Conservation (phyloP, 2,113 vertebrate genomes). For the Phalacrocorax aristotelis region DNA sequence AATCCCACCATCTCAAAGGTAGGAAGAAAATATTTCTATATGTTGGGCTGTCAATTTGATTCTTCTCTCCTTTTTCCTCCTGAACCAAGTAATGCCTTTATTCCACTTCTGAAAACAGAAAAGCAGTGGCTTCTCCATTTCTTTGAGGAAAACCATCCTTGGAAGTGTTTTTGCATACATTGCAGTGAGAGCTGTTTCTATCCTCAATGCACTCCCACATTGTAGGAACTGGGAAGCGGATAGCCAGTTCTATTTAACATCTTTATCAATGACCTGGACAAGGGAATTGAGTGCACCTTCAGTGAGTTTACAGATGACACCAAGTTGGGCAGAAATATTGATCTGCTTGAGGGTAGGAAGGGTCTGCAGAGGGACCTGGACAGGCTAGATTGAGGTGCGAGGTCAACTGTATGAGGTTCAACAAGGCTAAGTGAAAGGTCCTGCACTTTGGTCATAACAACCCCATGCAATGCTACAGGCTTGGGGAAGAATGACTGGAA, state of each 20-base stretch:
- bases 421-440: too few relatives aligned
- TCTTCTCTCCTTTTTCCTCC: background rate
- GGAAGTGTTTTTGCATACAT: background rate
- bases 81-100: background rate
- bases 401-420: too few relatives aligned
- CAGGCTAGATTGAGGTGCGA: too few relatives aligned
- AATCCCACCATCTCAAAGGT: background rate
- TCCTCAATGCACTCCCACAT: background rate
- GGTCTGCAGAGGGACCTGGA: too few relatives aligned
- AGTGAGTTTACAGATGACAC: too few relatives aligned
- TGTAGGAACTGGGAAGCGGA: background rate
- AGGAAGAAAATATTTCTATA: background rate
- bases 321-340: too few relatives aligned
- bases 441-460: too few relatives aligned
- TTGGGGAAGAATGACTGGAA: too few relatives aligned
- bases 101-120: background rate
- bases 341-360: too few relatives aligned
- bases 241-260: background rate
- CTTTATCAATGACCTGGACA: too few relatives aligned
- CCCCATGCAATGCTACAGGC: too few relatives aligned
- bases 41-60: background rate
- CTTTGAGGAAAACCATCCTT: background rate
- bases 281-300: too few relatives aligned
- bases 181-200: background rate
- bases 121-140: background rate